Evolutionary conservation across 2,797 vertebrate genomes (phyloP), one percentile per base, ranked within the genome.

Genomic region (Rhincodon typus): DNA sequence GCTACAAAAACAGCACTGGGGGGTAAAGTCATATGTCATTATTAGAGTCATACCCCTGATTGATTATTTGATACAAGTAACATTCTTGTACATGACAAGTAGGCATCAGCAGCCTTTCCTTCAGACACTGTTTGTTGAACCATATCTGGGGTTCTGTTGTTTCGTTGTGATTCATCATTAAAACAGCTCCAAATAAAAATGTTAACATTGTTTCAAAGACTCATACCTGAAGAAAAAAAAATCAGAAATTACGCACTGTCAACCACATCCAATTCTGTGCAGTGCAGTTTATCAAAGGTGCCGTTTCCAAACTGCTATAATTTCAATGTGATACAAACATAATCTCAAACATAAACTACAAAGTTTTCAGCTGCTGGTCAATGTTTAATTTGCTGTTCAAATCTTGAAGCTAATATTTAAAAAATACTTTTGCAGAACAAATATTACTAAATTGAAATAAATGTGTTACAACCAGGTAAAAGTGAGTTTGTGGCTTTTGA

Each of bases 1-100:
- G 42, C 94, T 74, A 74, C 69, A 74, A 77, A 95, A 74, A 53
- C 94, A 72, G 66, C 70, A 50, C 69, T 95, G 46, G 94, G 90
- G 94, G 94, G 94, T 74, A 34, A 95, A 74, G 94, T 53, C 70
- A 53, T 95, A 74, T 77, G 94, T 77, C 69, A 95, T 95, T 95
- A 95, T 95, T 95, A 94, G 67, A 95, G 94, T 95, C 94, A 95
- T 77, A 95, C 25, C 46, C 69, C 46, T 95, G 70, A 95, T 95
- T 77, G 70, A 74, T 95, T 72, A 95, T 95, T 50, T 95, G 94
- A 95, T 95, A 77, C 94, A 95, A n/a, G 70, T 50, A 50, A 95
- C 94, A 74, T 77, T n/a, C 50, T 77, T 15, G 2, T 72, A 74
- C 46, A 95, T 74, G 70, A 95, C 38, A 74, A 95, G 70, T 95